Conservation (phyloP, 2,113 vertebrate genomes). For the Lamprotornis superbus region DNA sequence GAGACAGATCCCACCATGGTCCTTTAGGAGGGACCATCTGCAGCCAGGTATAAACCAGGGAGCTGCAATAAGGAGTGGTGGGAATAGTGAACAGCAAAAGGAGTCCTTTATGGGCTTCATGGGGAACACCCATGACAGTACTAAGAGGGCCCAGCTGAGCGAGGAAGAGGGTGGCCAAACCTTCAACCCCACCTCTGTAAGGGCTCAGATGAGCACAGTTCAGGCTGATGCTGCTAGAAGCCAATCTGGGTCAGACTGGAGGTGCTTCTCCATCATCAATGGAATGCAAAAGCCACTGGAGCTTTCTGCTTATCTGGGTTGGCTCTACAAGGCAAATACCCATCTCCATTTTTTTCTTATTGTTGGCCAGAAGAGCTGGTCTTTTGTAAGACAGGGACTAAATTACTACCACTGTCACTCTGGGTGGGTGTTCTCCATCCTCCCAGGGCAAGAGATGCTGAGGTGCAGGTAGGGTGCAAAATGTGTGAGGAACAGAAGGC, state of each 20-base stretch:
- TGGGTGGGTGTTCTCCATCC: not conserved
- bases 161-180: not conserved
- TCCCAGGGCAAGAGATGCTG: not conserved
- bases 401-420: not conserved
- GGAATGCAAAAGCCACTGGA: not conserved
- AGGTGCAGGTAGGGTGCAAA: not conserved
- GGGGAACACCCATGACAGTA: not conserved
- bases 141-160: not conserved
- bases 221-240: not conserved
- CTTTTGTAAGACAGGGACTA: not conserved
- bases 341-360: not conserved
- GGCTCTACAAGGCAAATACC: not conserved
- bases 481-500: not conserved
- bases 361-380: not conserved
- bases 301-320: not conserved
- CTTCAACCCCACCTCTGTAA: not conserved
- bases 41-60: not conserved
- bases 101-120: not conserved
- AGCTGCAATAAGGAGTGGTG: not conserved
- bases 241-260: not conserved
- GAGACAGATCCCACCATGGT: not conserved
- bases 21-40: not conserved
- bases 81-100: not conserved
- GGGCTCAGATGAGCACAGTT: rapidly evolving
- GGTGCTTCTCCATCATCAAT: not conserved